Conservation (phyloP, 2,888 invertebrate species). For the Lumbricus terrestris region DNA sequence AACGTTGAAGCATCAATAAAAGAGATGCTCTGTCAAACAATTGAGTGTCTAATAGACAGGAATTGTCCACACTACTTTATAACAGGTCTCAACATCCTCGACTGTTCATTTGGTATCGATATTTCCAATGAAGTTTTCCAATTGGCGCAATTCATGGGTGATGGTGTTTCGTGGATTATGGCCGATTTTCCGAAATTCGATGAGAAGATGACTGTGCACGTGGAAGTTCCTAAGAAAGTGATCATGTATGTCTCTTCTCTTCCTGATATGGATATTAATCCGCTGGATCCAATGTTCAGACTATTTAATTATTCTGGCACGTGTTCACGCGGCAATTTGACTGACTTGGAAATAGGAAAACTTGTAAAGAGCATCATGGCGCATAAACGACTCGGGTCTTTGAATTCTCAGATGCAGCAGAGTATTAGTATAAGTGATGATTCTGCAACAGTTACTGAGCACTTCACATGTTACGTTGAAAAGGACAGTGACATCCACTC, state of each 20-base stretch:
- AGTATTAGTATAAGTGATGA: neutral
- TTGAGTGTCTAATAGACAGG: too few species aligned
- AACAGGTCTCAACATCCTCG: too few species aligned
- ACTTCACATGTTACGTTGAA: neutral
- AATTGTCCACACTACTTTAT: too few species aligned
- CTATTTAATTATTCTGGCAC: neutral
- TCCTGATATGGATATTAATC: neutral
- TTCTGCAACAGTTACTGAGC: neutral
- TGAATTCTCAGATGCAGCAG: too few species aligned
- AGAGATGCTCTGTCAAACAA: too few species aligned
- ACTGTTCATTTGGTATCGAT: too few species aligned
- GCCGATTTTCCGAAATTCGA: neutral
- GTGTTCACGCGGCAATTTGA: neutral
- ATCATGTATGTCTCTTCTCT: neutral
- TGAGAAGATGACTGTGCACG: neutral
- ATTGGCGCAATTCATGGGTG: too few species aligned
- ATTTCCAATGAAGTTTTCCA: too few species aligned
- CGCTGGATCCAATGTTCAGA: neutral
- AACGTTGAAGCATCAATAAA: too few species aligned
- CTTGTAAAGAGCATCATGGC: neutral
- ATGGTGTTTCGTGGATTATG: neutral
- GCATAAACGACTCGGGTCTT: neutral
- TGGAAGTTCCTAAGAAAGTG: neutral
- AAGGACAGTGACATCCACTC: neutral
- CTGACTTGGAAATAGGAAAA: neutral